These are phyloP conservation scores for Loripinus fragilis DNA, from an alignment of 2,888 invertebrate genomes.

Conservation along the genomic window DNA sequence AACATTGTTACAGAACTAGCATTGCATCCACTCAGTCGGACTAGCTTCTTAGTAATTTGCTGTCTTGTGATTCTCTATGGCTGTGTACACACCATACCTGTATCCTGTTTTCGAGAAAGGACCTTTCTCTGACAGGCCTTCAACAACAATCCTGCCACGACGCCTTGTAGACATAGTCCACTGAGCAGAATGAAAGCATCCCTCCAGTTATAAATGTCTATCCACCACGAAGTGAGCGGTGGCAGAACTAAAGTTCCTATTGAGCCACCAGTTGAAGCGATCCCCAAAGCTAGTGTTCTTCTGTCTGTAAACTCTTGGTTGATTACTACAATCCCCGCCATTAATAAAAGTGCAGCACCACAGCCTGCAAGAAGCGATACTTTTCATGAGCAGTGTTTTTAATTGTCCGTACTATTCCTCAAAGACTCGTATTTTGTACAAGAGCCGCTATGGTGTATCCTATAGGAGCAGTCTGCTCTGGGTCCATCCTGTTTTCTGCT, in stretches of 20 bases:
- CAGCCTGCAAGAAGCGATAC: background rate
- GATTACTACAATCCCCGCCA: background rate
- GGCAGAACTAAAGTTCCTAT: background rate
- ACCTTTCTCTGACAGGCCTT: background rate
- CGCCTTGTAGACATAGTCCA: slow-evolving; percentile 1
- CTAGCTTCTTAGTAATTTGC: no score
- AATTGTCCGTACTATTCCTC: no score
- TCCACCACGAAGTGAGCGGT: background rate
- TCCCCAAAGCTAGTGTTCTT: background rate
- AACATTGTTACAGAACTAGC: no score
- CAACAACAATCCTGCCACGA: background rate
- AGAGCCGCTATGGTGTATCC: no score
- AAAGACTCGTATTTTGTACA: no score
- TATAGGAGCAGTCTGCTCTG: no score
- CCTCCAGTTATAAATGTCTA: background rate
- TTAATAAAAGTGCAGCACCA: background rate
- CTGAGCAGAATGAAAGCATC: background rate
- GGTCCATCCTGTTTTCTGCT: no score
- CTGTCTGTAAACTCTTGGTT: background rate
- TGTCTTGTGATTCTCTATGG: no score
- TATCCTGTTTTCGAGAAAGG: background rate
- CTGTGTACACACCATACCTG: no score
- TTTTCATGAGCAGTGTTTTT: no score
- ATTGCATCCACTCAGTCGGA: no score
- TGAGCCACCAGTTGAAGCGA: background rate